Evolutionary conservation across 2,797 vertebrate species (phyloP), one percentile per base, ranked within the genome.

Genomic region (Enteromius mattozi): DNA sequence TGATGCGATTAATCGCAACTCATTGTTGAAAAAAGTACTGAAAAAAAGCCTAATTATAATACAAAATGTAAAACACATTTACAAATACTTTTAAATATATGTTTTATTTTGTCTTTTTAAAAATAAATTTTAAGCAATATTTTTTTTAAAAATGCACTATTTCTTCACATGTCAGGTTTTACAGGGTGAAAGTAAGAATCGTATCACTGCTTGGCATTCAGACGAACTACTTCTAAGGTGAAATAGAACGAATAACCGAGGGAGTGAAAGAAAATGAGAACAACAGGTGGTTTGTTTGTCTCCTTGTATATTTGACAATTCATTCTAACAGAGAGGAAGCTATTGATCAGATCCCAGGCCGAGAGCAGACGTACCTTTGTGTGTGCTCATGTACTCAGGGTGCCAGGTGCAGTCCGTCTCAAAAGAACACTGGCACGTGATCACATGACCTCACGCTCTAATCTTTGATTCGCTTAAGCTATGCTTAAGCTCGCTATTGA

Each of bases 241-340:
- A 71, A 72, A 72, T 59, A 30, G 59, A 72, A 33, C 9, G 21
- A 49, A 61, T 30, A 42, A 37, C 51, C 3, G 3, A 69, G 21
- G 14, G n/a, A 70, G 79, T 2, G 35, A 56, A 59, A 56, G 66
- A 59, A 71, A 61, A 40, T 21, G 10, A 72, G 54, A 71, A 47
- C 49, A 71, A 45, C 51, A 72, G 51, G 51, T 81, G 80, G 51
- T 42, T 61, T 61, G 68, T 81, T 72, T 71, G 54, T 72, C n/a
- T 45, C 12, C 5, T 68, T 70, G 13, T 59, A 42, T 19, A 27
- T n/a, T 47, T 45, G 17, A 71, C 37, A 59, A 59, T 82, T 72
- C 24, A 30, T 16, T 35, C 37, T 33, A 45, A 33, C 40, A 35
- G 3, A 72, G 51, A 72, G 54, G 24, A 72, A 45, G 27, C 56